Conservation (phyloP, 2,113 vertebrate genomes). For the Coreoperca whiteheadi region DNA sequence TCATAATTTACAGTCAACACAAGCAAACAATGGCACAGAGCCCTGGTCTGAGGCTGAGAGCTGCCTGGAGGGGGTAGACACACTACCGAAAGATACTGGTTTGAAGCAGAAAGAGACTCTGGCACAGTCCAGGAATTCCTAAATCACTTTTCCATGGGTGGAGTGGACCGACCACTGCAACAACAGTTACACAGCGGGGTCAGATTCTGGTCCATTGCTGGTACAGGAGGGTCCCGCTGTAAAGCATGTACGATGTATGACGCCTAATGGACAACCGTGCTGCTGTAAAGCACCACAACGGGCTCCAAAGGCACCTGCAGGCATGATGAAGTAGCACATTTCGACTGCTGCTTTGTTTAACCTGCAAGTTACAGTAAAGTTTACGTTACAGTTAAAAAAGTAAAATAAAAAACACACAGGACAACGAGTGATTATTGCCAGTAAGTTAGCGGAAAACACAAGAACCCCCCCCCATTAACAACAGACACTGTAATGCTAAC, state of each 20-base stretch:
- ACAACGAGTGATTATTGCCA: not conserved
- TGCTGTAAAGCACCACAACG: not conserved
- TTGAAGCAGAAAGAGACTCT: not conserved
- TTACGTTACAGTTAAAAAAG: not conserved
- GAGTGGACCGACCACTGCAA: slow-evolving; percentile 42
- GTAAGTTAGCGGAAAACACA: not conserved
- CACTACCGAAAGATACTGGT: slow-evolving; percentile 32
- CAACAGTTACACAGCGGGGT: slow-evolving; percentile 41
- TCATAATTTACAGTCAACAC: slow-evolving; percentile 64
- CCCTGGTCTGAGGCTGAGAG: not conserved
- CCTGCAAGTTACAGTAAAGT: not conserved
- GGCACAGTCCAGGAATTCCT: slow-evolving; percentile 58
- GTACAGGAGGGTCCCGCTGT: not conserved
- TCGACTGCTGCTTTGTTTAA: not conserved
- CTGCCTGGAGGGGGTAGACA: slow-evolving; percentile 2
- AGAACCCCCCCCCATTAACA: not conserved
- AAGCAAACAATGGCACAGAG: slow-evolving; percentile 3
- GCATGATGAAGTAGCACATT: not conserved
- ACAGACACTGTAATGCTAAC: not conserved
- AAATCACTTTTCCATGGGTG: slow-evolving; percentile 67
- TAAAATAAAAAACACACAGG: not conserved
- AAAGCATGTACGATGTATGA: not conserved
- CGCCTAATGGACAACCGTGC: not conserved
- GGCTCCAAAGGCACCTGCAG: not conserved
- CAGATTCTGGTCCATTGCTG: slow-evolving; percentile 8